Base-by-base conservation (phyloP, 2,797 vertebrate species). In the Acomys russatus region DNA sequence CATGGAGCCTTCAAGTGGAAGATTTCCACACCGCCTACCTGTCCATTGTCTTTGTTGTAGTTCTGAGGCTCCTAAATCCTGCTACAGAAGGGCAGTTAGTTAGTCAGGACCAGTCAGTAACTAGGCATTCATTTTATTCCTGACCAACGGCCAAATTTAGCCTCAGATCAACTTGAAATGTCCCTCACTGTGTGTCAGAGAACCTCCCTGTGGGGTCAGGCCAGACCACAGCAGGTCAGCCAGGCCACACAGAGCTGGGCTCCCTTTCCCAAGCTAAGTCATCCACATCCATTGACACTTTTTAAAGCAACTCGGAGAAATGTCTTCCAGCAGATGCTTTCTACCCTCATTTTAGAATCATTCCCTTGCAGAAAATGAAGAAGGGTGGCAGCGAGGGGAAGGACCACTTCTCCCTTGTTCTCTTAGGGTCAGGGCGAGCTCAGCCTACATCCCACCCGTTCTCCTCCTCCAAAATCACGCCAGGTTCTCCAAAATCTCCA, bases 401-500 rank as follows among this genome's bases (percentile, higher is more conserved):
- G 70, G 89, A 78, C 84, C 76, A 35, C 82, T 56, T 56, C 38
- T 38, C 66, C 76, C 94, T 95, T 79, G 88, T 92, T 94, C 88
- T 91, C 66, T 63, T 79, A 23, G 85, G 82, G 95, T 91, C 93
- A 87, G 90, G 77, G 30, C 54, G 89, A 15, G 86, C 54, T 33
- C 86, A 82, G n/a, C 35, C 91, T 90, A 80, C 91, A 78, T 14
- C 63, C 91, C 54, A 6, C 61, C 22, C 17, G 15, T 3, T 38
- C 38, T 77, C 64, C 56, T 51, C 51, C 79, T 79, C 79, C 82
- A 95, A 90, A 96, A 95, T 79, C 86, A 91, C 95, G 86, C 70
- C 93, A 9, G n/a, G 82, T 76, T 77, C 95, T 97, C 89, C 88
- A 94, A 95, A 91, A 96, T 95, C 97, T 97, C 73, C 98, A 97